Conservation (phyloP, 2,113 vertebrate genomes). For the Bubo scandiacus region DNA sequence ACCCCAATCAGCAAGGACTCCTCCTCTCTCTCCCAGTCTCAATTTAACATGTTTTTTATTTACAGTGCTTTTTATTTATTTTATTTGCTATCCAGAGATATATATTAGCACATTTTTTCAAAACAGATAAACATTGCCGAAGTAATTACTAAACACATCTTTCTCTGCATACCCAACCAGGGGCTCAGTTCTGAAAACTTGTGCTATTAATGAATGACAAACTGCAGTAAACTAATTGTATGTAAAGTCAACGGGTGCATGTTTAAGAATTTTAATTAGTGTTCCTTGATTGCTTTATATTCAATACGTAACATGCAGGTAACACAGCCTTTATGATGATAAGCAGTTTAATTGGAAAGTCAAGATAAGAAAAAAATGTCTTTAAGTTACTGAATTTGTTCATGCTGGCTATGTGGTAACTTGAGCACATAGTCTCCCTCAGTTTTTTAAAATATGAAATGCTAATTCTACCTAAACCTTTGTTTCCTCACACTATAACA, state of each 20-base stretch:
- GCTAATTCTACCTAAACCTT: slow-evolving; percentile 52
- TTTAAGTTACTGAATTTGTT: slow-evolving; percentile 67
- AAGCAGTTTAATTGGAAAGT: slow-evolving; percentile 80
- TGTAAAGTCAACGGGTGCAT: slow-evolving; percentile 66
- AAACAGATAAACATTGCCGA: slow-evolving; percentile 57
- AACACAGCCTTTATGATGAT: slow-evolving; percentile 74
- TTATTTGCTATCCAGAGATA: slow-evolving; percentile 29
- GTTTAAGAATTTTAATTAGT: slow-evolving; percentile 80
- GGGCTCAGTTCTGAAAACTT: slow-evolving; percentile 35
- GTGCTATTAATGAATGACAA: slow-evolving; percentile 63
- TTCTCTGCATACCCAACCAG: slow-evolving; percentile 25
- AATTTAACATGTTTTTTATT: slow-evolving; percentile 33
- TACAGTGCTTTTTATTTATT: neutral
- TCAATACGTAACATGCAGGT: slow-evolving; percentile 73
- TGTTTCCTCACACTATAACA: slow-evolving; percentile 31
- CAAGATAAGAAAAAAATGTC: slow-evolving; percentile 74
- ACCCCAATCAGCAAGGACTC: neutral
- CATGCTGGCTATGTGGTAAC: slow-evolving; percentile 46
- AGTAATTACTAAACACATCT: slow-evolving; percentile 68
- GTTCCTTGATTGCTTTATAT: slow-evolving; percentile 75
- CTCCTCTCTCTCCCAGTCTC: neutral
- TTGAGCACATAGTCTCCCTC: slow-evolving; percentile 26
- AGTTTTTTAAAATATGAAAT: slow-evolving; percentile 61
- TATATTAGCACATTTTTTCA: slow-evolving; percentile 48
- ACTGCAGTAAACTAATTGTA: slow-evolving; percentile 70